phyloP scores from a whole-genome alignment of 2,888 invertebrate genomes.

The Drosophila sordidapex region DNA sequence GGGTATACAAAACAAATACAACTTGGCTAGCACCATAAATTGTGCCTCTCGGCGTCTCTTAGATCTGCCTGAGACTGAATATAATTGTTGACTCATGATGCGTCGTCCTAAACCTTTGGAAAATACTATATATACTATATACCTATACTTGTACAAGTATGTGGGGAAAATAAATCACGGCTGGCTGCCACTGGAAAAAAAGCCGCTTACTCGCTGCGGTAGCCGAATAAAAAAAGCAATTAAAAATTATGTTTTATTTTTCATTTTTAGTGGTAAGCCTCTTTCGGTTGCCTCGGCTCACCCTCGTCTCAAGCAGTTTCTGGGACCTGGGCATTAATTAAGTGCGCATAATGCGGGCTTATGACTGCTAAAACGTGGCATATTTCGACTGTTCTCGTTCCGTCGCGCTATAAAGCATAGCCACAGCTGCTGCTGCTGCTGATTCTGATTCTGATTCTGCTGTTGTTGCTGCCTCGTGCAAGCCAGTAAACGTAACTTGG shows the following conservation, averaged over 20 bases:
- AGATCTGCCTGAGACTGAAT: slow-evolving; percentile 7
- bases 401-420: slow-evolving; percentile 47
- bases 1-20: neutral
- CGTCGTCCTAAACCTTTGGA: slow-evolving; percentile 5
- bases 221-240: slow-evolving; percentile 68
- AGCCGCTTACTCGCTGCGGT: slow-evolving; percentile 60
- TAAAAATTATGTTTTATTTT: slow-evolving; percentile 74
- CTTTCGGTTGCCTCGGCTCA: slow-evolving; percentile 39
- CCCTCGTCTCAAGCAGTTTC: slow-evolving; percentile 33
- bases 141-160: slow-evolving; percentile 18
- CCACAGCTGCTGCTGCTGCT: slow-evolving; percentile 27
- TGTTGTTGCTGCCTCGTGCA: slow-evolving; percentile 11
- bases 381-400: slow-evolving; percentile 54
- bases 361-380: slow-evolving; percentile 77
- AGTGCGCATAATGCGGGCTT: slow-evolving; percentile 81
- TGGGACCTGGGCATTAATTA: slow-evolving; percentile 67
- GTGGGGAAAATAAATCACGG: slow-evolving; percentile 47
- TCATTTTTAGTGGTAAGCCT: slow-evolving; percentile 32
- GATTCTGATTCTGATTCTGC: neutral
- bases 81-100: slow-evolving; percentile 52
- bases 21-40: slow-evolving; percentile 16
- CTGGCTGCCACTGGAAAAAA: slow-evolving; percentile 43
- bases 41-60: slow-evolving; percentile 9
- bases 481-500: slow-evolving; percentile 49
- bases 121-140: neutral